Evolutionary conservation across 2,113 vertebrate species (phyloP).

Genomic region (Dryoscopus gambensis): DNA sequence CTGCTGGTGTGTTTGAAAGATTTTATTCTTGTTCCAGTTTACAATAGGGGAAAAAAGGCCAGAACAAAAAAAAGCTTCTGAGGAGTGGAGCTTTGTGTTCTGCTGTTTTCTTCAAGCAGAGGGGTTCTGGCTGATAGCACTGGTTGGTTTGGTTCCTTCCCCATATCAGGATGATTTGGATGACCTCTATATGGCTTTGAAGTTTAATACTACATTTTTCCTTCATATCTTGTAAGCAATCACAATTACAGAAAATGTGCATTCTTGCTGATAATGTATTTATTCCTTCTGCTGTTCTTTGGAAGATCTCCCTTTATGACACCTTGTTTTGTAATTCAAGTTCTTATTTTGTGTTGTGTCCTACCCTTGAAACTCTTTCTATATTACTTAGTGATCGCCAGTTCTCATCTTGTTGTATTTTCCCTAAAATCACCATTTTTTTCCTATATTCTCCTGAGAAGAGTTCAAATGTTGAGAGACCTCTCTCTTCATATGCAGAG

Average conservation of each 20-base stretch:
- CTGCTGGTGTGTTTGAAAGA: neutral
- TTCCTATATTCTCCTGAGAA: neutral
- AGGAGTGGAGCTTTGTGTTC: neutral
- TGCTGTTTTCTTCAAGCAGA: neutral
- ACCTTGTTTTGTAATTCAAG: neutral
- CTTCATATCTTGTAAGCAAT: neutral
- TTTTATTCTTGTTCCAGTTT: neutral
- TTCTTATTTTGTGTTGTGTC: neutral
- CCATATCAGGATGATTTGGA: neutral
- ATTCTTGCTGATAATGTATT: neutral
- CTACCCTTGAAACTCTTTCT: neutral
- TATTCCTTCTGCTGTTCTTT: neutral
- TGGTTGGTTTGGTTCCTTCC: neutral
- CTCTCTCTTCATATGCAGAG: neutral
- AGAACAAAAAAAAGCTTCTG: neutral
- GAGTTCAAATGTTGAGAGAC: neutral
- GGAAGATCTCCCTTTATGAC: neutral
- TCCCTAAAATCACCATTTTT: neutral
- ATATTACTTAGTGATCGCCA: neutral
- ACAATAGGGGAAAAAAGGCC: neutral
- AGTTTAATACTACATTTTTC: neutral
- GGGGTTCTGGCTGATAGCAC: neutral
- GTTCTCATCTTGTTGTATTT: neutral
- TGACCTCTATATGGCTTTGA: neutral
- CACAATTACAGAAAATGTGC: neutral